A percentile compares a stretch with the other conserved stretches of the same genome.
Conservation (phyloP, 2,888 invertebrate species). For the Eupelmus urozonus region DNA sequence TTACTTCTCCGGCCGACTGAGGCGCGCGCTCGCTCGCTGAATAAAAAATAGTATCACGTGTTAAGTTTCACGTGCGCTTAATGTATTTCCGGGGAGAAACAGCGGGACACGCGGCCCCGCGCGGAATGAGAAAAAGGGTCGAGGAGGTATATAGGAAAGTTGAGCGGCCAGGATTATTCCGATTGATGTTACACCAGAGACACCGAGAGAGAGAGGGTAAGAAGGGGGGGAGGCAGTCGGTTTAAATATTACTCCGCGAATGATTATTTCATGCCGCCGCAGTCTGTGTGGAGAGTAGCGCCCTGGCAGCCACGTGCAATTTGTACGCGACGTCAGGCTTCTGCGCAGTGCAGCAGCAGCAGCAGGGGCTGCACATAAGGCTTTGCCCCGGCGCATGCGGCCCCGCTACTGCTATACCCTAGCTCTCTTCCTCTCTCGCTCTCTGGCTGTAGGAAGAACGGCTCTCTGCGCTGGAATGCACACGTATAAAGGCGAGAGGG, state of each 20-base stretch:
- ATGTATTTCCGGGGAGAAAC: conserved; percentile 42
- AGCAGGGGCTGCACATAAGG: not conserved
- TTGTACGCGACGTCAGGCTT: conserved; percentile 58
- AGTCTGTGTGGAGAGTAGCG: conserved; percentile 40
- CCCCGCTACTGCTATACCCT: not conserved
- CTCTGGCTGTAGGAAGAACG: no score
- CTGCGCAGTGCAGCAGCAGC: conserved; percentile 62
- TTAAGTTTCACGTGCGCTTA: conserved; percentile 53
- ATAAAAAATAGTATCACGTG: conserved; percentile 56
- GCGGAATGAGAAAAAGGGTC: not conserved
- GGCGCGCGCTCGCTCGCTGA: conserved; percentile 19
- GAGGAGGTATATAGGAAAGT: not conserved
- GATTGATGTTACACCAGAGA: conserved; percentile 72
- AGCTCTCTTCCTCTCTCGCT: not conserved
- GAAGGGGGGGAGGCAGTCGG: no score
- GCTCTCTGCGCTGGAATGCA: not conserved
- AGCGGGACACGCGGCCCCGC: not conserved
- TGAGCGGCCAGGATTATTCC: conserved; percentile 67
- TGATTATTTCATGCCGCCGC: conserved; percentile 71
- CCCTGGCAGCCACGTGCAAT: conserved; percentile 59
- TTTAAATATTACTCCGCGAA: conserved; percentile 71
- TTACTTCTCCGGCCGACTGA: conserved; percentile 28
- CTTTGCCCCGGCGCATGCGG: no score
- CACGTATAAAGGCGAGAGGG: not conserved
- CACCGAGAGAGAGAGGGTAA: no score